Evolutionary conservation across 1,140 invertebrate species (phyloP), one percentile per base, ranked within the genome.

Genomic region (Trichonephila clavipes): DNA sequence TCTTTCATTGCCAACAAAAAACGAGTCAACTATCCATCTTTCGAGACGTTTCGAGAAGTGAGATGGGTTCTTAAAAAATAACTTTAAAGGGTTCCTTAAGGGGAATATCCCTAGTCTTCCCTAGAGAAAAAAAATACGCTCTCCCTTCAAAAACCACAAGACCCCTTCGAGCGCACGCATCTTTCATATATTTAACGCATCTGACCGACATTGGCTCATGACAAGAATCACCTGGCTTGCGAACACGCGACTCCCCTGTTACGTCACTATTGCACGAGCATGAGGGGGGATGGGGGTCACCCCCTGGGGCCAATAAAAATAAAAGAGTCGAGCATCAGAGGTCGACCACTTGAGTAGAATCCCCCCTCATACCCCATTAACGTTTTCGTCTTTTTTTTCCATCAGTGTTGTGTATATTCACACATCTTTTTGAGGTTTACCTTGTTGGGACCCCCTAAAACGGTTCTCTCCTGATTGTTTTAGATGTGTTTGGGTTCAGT

Each of bases 141-240:
- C 59, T 34, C 58, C 24, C 16, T 44, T 12, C 24, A 21, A 51
- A 85, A 85, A 85, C 44, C 82, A 58, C 72, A 77, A 77, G 16
- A 58, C 7, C 83, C 58, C 51, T 86, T 19, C 19, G 58, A 10
- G 44, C 24, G 59, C 58, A 61, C 59, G 85, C 51, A 86, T 62
- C 21, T 61, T 62, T 28, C 85, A 34, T 21, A 64, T 34, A 85
- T 62, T 86, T 61, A 86, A 34, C 40, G 82, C 85, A 62, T n/a
- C 44, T 24, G 83, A 86, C 83, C 83, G 44, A 24, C 83, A 86
- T 87, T 64, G 58, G 34, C 14, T 21, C 66, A 44, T 90, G 88
- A 90, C 88, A 90, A 72, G 51, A 18, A 58, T 90, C 88, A 90
- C 88, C 88, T 90, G 88, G 88, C 69, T 24, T 34, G 28, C n/a